phyloP scores from a whole-genome alignment of 2,113 vertebrate species.

The Pristiophorus japonicus region DNA sequence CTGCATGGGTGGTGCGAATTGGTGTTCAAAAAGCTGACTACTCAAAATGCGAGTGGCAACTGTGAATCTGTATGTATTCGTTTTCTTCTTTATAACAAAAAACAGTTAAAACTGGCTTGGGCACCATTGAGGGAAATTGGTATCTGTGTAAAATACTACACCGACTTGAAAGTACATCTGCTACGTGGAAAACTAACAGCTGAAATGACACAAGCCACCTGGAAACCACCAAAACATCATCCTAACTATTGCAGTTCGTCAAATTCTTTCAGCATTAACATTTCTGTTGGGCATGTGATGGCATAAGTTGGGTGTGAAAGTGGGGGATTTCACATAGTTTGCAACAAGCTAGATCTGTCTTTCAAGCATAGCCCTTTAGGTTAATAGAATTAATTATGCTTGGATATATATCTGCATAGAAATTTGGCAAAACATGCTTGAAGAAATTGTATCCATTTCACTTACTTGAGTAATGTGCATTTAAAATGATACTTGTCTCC shows the following conservation, averaged over 20 bases:
- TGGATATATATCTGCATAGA: background rate
- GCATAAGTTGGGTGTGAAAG: background rate
- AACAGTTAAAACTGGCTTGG: background rate
- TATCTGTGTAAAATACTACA: background rate
- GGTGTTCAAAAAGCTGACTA: background rate
- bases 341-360: background rate
- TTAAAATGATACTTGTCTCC: background rate
- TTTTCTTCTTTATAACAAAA: background rate
- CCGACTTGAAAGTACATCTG: background rate
- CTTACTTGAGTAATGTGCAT: background rate
- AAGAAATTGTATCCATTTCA: background rate
- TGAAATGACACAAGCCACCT: constrained; percentile 8
- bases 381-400: background rate
- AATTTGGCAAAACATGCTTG: background rate
- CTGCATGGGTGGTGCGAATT: background rate
- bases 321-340: background rate
- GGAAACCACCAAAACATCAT: background rate
- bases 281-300: background rate
- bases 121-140: background rate
- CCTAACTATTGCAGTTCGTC: background rate
- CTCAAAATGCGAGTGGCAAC: background rate
- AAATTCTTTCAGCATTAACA: background rate
- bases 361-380: background rate
- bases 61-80: background rate
- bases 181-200: background rate